Base-by-base conservation (phyloP, 1,140 invertebrate species). In the Orius insidiosus region DNA sequence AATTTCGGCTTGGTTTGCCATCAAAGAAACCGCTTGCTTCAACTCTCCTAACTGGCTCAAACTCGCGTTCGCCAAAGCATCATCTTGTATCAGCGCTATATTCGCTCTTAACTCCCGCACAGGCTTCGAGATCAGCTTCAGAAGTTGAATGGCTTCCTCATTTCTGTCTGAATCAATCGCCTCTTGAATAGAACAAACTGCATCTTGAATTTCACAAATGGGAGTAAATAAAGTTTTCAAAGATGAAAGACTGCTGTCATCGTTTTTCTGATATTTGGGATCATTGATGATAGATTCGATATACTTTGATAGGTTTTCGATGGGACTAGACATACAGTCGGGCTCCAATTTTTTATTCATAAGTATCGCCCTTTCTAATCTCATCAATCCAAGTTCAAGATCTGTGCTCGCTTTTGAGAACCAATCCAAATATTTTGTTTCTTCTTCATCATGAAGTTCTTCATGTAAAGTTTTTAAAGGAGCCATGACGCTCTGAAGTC, bases 121-220 rank as follows among this genome's bases (percentile, higher is more conserved):
- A 16, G 62, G 63, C 39, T 63, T 58, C 2, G 62, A 61, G 18
- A 63, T 47, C 2, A 48, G 52, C 36, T 52, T 47, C 7, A 66
- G 37, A 19, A 52, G 47, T 30, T 48, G 19, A 54, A 54, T 3
- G 53, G 45, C n/a, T 54, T 36, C 37, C 48, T 39, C 10, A 55
- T 56, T 38, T 33, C 53, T 49, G 19, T 53, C 32, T 42, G 59
- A 46, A 53, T 63, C 63, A 18, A 58, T 59, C 14, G 59, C 58
- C 30, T 65, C 52, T 52, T 57, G 60, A 8, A 60, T 48, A 52
- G 67, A 62, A 43, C 63, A 60, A 11, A 64, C 55, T 37, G 58
- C 60, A 50, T 62, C 64, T 18, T 64, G 56, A 33, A 63, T 60
- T 56, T 70, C 64, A 51, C 67, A 60, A 13, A 68, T 50, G 19